phyloP scores from a whole-genome alignment of 1,140 invertebrate genomes.

The Aphaenogaster ashmeadi region DNA sequence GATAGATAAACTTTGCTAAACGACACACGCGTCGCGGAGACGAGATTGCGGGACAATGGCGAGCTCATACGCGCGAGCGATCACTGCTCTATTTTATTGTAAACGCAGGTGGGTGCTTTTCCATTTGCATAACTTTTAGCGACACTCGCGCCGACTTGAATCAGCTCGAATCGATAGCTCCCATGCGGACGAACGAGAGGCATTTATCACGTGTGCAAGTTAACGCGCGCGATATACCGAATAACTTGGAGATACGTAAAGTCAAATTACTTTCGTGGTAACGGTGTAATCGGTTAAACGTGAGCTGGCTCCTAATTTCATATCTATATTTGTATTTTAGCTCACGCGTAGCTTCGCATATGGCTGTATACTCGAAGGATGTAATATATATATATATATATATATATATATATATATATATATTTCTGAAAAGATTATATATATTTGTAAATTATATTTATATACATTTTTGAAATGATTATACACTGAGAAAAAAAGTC shows the following conservation, averaged over 20 bases:
- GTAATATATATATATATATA: background rate
- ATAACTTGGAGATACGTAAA: background rate
- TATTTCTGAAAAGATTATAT: background rate
- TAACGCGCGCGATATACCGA: background rate
- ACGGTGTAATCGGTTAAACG: background rate
- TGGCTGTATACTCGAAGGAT: background rate
- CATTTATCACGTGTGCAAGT: background rate
- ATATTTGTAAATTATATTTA: background rate
- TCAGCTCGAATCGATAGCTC: constrained; percentile 11
- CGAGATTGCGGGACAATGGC: background rate
- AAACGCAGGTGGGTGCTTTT: constrained; percentile 28
- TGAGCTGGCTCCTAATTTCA: background rate
- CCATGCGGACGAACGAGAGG: background rate
- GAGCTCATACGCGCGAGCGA: background rate
- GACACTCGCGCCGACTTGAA: background rate
- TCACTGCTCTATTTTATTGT: constrained; percentile 2
- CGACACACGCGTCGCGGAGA: background rate
- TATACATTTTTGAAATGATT: too few species aligned
- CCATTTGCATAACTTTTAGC: constrained; percentile 19
- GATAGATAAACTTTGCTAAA: background rate
- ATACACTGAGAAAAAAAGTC: too few species aligned
- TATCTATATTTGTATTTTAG: background rate
- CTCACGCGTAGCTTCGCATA: background rate
- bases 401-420: background rate
- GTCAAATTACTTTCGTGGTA: background rate